Percentiles rank a stretch among this genome's conserved stretches.
These are phyloP conservation scores for Mus musculus DNA, from an alignment of 2,113 vertebrate species.

Conservation along the genomic window GRCm39 chr1:135907001-135907500, in stretches of 20 bases:
- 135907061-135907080: neutral
- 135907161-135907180: neutral
- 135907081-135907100: neutral
- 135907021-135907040: neutral
- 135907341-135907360: neutral
- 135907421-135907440: fast-evolving
- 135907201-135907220: neutral
- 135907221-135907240: neutral
- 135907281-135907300: neutral
- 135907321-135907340: neutral
- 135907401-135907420: too few relatives aligned
- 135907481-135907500: neutral
- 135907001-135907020: neutral
- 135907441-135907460: neutral
- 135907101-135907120: neutral
- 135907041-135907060: neutral
- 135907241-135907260: neutral
- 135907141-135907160: neutral
- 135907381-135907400: neutral
- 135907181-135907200: neutral
- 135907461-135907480: neutral
- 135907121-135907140: neutral
- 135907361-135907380: neutral
- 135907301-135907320: neutral
- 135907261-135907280: neutral